These are phyloP conservation scores for Rutilus rutilus DNA, from an alignment of 2,113 vertebrate genomes.

Conservation along the genomic window DNA sequence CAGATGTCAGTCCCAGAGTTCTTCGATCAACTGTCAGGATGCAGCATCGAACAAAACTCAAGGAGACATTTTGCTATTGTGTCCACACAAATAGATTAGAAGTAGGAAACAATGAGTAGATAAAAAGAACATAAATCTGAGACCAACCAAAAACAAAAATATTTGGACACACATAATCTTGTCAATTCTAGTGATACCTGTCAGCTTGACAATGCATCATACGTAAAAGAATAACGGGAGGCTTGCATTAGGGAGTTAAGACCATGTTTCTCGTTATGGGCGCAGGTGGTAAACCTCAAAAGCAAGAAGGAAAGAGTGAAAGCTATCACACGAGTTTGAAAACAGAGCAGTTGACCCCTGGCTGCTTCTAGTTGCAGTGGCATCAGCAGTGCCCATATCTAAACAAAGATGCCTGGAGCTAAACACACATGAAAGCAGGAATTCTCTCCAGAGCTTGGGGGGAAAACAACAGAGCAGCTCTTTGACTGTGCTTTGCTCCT, in stretches of 20 bases:
- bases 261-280: constrained; percentile 13
- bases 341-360: constrained; percentile 93
- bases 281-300: constrained; percentile 36
- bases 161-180: not conserved
- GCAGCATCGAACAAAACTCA: constrained; percentile 59
- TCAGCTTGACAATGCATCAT: not conserved
- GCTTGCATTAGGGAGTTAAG: not conserved
- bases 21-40: constrained; percentile 86
- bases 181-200: not conserved
- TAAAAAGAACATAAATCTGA: not conserved
- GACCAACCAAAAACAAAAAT: not conserved
- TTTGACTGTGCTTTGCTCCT: constrained; percentile 11
- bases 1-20: constrained; percentile 88
- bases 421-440: constrained; percentile 86
- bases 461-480: constrained; percentile 60
- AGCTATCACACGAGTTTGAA: constrained; percentile 74
- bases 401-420: constrained; percentile 94
- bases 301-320: constrained; percentile 64
- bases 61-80: constrained; percentile 21
- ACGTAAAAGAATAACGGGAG: not conserved
- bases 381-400: constrained; percentile 94
- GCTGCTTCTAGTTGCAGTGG: constrained; percentile 90
- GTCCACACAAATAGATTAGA: constrained; percentile 22
- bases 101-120: not conserved
- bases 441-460: constrained; percentile 81